These are phyloP conservation scores for Erpobdella octoculata DNA, from an alignment of 2,888 invertebrate genomes.

Conservation along the genomic window DNA sequence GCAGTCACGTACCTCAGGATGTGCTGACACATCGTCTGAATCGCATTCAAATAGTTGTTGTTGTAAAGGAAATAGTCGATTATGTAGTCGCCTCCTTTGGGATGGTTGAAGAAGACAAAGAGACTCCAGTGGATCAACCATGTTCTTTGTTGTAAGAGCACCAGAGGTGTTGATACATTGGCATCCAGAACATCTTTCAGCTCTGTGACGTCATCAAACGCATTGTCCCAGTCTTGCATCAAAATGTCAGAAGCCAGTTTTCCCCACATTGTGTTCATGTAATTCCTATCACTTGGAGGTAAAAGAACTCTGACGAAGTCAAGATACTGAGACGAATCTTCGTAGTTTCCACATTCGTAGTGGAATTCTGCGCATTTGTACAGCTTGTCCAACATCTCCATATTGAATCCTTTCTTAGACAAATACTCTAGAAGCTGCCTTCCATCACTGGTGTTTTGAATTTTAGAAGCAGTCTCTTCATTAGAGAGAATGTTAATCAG, in stretches of 20 bases:
- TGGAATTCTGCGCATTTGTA: conserved; percentile 91
- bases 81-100: conserved; percentile 81
- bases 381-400: conserved; percentile 86
- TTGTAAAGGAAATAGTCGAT: conserved; percentile 96
- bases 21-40: conserved; percentile 98
- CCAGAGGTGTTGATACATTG: conserved; percentile 60
- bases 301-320: conserved; percentile 86
- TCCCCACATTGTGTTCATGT: conserved; percentile 69
- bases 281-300: conserved; percentile 53
- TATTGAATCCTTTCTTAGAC: conserved; percentile 77
- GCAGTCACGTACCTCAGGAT: conserved; percentile 93
- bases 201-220: conserved; percentile 88
- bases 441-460: conserved; percentile 75
- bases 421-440: conserved; percentile 82
- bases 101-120: conserved; percentile 96
- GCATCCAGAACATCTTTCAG: conserved; percentile 86
- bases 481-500: conserved; percentile 80
- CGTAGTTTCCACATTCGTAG: conserved; percentile 97
- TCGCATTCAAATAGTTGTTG: conserved; percentile 91
- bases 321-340: conserved; percentile 83
- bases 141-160: conserved; percentile 84
- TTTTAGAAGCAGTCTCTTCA: conserved; percentile 78
- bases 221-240: conserved; percentile 85
- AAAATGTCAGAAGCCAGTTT: conserved; percentile 57
- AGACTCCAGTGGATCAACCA: conserved; percentile 99